Evolutionary conservation across 2,888 invertebrate species (phyloP).

Genomic region (Cryptocheilus praepositus): DNA sequence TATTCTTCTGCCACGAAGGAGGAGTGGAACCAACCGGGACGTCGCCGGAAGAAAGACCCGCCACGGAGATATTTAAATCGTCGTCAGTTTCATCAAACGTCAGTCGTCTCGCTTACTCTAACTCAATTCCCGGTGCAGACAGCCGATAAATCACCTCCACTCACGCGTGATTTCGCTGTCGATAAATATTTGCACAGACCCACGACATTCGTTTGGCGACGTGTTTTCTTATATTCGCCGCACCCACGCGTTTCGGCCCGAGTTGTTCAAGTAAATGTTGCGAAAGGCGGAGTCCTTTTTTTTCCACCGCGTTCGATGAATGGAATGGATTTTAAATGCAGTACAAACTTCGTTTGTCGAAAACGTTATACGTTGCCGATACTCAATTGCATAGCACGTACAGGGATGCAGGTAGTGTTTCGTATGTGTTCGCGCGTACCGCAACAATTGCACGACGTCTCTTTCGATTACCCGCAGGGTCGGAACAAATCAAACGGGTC

Average conservation of each 20-base stretch:
- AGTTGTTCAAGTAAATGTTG: too few species aligned
- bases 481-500: conserved; percentile 61
- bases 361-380: conserved; percentile 9
- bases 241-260: neutral
- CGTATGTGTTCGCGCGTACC: neutral
- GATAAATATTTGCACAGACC: conserved; percentile 40
- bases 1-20: conserved; percentile 42
- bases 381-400: conserved; percentile 1
- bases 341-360: conserved; percentile 4
- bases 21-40: conserved; percentile 31
- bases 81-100: conserved; percentile 44
- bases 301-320: too few species aligned
- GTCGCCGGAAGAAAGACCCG: conserved; percentile 23
- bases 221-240: conserved; percentile 18
- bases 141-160: conserved; percentile 46
- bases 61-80: conserved; percentile 53
- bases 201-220: neutral
- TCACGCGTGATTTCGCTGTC: conserved; percentile 34
- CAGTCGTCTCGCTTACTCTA: conserved; percentile 29
- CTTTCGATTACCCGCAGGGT: conserved; percentile 60
- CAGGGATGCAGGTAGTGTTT: conserved; percentile 12
- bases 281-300: too few species aligned
- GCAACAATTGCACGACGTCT: conserved; percentile 59
- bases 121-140: conserved; percentile 20
- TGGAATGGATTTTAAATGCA: too few species aligned